phyloP scores from a whole-genome alignment of 2,888 invertebrate genomes.

The Furcula furcula region DNA sequence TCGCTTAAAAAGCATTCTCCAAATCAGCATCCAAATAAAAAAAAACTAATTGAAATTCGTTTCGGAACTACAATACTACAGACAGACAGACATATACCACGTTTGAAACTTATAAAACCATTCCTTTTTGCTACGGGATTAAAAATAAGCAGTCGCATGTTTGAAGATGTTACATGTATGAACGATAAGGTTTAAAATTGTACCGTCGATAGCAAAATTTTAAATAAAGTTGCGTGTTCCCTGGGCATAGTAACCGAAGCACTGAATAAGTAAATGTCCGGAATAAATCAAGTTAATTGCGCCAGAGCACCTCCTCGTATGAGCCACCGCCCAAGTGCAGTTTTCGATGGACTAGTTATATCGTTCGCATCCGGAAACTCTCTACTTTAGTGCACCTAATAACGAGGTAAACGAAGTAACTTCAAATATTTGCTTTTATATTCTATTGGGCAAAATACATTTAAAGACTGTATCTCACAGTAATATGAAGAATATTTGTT shows the following conservation, averaged over 20 bases:
- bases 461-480: background rate
- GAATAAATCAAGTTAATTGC: conserved; percentile 82
- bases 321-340: conserved; percentile 60
- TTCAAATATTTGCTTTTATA: background rate
- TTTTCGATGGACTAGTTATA: conserved; percentile 55
- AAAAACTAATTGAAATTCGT: too few relatives aligned
- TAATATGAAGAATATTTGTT: too few relatives aligned
- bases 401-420: background rate
- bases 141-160: conserved; percentile 54
- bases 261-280: conserved; percentile 79
- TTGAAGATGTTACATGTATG: conserved; percentile 53
- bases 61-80: too few relatives aligned
- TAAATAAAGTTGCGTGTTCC: conserved; percentile 32
- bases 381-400: conserved; percentile 33
- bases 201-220: conserved; percentile 18
- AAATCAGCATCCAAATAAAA: too few relatives aligned
- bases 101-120: too few relatives aligned
- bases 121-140: too few relatives aligned
- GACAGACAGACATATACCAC: too few relatives aligned
- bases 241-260: conserved; percentile 63
- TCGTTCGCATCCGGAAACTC: conserved; percentile 45
- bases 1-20: too few relatives aligned
- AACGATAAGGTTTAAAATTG: conserved; percentile 28
- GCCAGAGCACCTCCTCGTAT: conserved; percentile 73
- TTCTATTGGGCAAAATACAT: too few relatives aligned